These are phyloP conservation scores for Lamprotornis superbus DNA, from an alignment of 2,113 vertebrate species.

Conservation along the genomic window DNA sequence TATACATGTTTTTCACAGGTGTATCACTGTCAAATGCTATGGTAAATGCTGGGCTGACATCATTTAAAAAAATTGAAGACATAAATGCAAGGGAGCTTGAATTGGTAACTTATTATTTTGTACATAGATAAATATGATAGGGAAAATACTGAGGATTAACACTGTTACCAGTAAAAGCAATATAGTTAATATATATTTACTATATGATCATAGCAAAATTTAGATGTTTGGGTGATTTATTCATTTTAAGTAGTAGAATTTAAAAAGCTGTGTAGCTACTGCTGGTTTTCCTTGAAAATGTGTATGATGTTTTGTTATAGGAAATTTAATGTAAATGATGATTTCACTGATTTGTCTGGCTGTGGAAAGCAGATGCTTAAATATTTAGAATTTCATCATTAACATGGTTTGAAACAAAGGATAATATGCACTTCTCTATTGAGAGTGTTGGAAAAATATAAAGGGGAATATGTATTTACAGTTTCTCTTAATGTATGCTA, in stretches of 20 bases:
- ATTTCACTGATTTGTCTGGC: neutral
- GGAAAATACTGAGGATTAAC: neutral
- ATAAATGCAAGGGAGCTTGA: slow-evolving; percentile 90
- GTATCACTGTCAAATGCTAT: slow-evolving; percentile 89
- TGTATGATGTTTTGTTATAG: neutral
- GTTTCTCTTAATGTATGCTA: neutral
- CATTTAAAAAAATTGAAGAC: slow-evolving; percentile 94
- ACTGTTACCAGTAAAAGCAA: neutral
- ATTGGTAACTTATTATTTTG: slow-evolving; percentile 77
- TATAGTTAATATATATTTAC: neutral
- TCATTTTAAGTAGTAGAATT: neutral
- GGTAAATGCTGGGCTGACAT: slow-evolving; percentile 92
- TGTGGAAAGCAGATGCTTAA: neutral
- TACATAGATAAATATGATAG: neutral
- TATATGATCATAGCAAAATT: neutral
- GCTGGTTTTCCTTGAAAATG: neutral
- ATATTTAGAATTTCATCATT: neutral
- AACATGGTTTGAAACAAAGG: neutral
- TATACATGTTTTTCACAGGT: slow-evolving; percentile 74
- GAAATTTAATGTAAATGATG: neutral
- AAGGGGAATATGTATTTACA: neutral
- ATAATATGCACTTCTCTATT: neutral
- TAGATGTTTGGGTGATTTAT: neutral
- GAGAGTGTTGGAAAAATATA: neutral
- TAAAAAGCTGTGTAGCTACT: neutral